Evolutionary conservation across 2,888 invertebrate genomes (phyloP).

Genomic region (Boloria selene): DNA sequence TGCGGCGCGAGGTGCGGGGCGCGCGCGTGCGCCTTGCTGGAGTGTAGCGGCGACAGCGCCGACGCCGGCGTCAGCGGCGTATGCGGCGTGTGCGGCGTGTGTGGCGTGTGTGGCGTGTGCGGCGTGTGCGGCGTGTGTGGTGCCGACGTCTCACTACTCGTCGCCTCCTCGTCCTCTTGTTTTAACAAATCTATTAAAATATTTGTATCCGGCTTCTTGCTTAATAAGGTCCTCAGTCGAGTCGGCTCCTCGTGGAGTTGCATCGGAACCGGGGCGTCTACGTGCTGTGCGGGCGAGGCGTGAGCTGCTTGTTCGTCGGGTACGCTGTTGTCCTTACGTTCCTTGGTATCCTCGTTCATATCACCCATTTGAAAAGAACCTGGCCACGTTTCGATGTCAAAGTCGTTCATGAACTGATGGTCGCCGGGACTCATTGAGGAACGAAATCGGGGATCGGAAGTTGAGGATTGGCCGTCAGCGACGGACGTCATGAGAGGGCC

Average conservation of each 20-base stretch:
- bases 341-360: constrained; percentile 76
- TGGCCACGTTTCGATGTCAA: constrained; percentile 86
- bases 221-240: constrained; percentile 83
- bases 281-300: constrained; percentile 61
- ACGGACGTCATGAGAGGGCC: constrained; percentile 89
- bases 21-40: constrained; percentile 48
- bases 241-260: constrained; percentile 76
- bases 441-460: constrained; percentile 68
- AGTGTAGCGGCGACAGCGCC: constrained; percentile 47
- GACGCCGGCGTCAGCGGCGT: constrained; percentile 55
- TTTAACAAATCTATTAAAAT: constrained; percentile 72
- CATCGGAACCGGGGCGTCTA: constrained; percentile 55
- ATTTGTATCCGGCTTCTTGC: constrained; percentile 70
- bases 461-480: constrained; percentile 84
- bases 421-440: constrained; percentile 73
- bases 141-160: constrained; percentile 69
- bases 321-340: constrained; percentile 69
- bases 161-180: constrained; percentile 74
- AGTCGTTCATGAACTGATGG: constrained; percentile 80
- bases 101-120: constrained; percentile 69
- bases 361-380: constrained; percentile 84
- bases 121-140: constrained; percentile 73
- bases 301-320: constrained; percentile 56
- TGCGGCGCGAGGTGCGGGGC: constrained; percentile 42
- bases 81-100: constrained; percentile 59